Conservation (phyloP, 2,113 vertebrate species). For the Butastur rufipennis region DNA sequence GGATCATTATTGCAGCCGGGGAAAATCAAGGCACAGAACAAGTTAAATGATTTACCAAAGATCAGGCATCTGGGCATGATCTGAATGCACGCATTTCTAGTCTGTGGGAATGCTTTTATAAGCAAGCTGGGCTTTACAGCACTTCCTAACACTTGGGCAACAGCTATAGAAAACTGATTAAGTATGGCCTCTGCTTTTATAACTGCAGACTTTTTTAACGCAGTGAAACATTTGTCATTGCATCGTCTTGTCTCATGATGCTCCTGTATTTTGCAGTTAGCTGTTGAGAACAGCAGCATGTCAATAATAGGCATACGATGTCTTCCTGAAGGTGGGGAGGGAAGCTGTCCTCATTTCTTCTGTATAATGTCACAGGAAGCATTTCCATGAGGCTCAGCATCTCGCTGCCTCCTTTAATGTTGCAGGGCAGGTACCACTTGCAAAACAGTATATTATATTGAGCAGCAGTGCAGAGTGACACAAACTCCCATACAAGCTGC, state of each 20-base stretch:
- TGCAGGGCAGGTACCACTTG: background rate
- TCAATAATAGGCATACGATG: rapidly evolving
- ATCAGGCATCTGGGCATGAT: background rate
- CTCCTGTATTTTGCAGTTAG: background rate
- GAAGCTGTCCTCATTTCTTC: background rate
- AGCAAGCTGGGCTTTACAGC: background rate
- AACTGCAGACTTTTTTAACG: background rate
- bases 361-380: rapidly evolving
- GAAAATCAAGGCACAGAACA: background rate
- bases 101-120: background rate
- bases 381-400: background rate
- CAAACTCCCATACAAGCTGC: rapidly evolving
- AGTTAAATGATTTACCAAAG: constrained; percentile 29
- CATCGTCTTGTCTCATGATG: rapidly evolving
- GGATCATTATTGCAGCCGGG: background rate
- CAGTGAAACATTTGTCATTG: background rate
- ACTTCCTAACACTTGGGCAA: background rate
- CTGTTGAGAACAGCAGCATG: rapidly evolving
- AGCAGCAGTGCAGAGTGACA: background rate
- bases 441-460: rapidly evolving
- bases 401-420: rapidly evolving
- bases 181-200: rapidly evolving
- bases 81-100: background rate
- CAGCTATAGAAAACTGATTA: background rate
- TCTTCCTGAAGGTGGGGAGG: background rate